A percentile compares a stretch with the other conserved stretches of the same genome.
phyloP scores from a whole-genome alignment of 2,888 invertebrate genomes.

The Odontothrips loti region DNA sequence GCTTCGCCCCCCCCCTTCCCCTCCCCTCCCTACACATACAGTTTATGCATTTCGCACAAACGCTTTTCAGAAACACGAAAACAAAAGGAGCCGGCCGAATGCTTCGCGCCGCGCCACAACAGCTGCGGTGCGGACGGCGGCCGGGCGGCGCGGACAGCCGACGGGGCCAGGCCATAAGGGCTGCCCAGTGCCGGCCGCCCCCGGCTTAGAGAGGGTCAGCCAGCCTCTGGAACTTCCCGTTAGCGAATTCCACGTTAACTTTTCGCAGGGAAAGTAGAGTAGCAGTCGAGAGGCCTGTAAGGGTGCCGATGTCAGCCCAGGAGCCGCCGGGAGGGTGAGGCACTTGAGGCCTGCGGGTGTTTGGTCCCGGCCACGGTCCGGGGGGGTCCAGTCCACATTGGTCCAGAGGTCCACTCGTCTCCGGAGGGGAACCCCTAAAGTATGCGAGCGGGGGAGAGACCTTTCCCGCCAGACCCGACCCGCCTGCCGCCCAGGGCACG shows the following conservation, averaged over 20 bases:
- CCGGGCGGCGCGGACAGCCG: too few relatives aligned
- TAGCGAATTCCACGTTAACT: slow-evolving; percentile 10
- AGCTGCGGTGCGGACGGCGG: too few relatives aligned
- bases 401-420: slow-evolving; percentile 11
- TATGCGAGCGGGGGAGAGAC: neutral
- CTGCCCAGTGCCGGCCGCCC: too few relatives aligned
- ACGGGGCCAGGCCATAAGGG: too few relatives aligned
- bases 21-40: too few relatives aligned
- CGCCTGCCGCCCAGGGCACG: too few relatives aligned
- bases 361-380: neutral
- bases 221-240: neutral
- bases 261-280: slow-evolving; percentile 6
- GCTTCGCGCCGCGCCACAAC: too few relatives aligned
- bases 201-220: too few relatives aligned
- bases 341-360: neutral
- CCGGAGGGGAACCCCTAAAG: neutral
- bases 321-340: neutral
- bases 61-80: too few relatives aligned
- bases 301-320: neutral
- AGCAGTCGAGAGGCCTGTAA: neutral
- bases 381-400: neutral
- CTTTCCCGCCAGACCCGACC: neutral
- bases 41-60: too few relatives aligned
- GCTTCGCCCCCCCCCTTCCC: too few relatives aligned
- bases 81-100: too few relatives aligned